Evolutionary conservation across 1,140 invertebrate genomes (phyloP).

Genomic region (Drosophila kurseongensis): DNA sequence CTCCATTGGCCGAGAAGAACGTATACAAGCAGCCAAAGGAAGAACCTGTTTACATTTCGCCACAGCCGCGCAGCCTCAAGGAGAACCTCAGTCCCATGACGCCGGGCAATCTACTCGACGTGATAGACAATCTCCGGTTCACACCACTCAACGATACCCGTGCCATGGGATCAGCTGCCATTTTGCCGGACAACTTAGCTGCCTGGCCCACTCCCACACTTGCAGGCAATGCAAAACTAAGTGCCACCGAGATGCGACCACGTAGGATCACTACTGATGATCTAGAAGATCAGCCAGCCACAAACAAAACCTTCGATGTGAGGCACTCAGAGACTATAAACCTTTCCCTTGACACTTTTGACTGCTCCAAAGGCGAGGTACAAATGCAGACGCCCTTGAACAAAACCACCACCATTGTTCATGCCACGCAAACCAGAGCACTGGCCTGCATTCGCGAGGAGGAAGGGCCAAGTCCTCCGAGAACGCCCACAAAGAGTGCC

Average conservation of each 20-base stretch:
- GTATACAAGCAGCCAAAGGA: conserved; percentile 15
- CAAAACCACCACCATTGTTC: conserved; percentile 67
- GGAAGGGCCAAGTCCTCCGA: conserved; percentile 46
- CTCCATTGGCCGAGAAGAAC: conserved; percentile 58
- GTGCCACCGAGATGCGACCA: conserved; percentile 47
- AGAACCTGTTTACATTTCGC: conserved; percentile 38
- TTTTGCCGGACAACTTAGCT: conserved; percentile 65
- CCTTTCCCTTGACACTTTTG: conserved; percentile 50
- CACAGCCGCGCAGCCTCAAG: conserved; percentile 47
- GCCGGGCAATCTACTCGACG: conserved; percentile 57
- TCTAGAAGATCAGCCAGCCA: conserved; percentile 42
- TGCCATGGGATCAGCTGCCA: background rate
- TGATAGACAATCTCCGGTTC: conserved; percentile 80
- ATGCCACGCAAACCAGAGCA: conserved; percentile 48
- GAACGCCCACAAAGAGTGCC: conserved; percentile 3
- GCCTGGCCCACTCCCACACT: conserved; percentile 73
- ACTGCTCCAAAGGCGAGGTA: conserved; percentile 31
- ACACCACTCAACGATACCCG: conserved; percentile 57
- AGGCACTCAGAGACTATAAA: conserved; percentile 53
- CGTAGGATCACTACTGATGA: conserved; percentile 45
- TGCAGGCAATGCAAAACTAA: background rate
- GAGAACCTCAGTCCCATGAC: conserved; percentile 77
- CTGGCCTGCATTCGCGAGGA: conserved; percentile 74
- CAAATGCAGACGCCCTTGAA: conserved; percentile 57
- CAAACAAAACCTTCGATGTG: conserved; percentile 76